phyloP scores from a whole-genome alignment of 2,113 vertebrate species.

The Sylvicapra grimmia region DNA sequence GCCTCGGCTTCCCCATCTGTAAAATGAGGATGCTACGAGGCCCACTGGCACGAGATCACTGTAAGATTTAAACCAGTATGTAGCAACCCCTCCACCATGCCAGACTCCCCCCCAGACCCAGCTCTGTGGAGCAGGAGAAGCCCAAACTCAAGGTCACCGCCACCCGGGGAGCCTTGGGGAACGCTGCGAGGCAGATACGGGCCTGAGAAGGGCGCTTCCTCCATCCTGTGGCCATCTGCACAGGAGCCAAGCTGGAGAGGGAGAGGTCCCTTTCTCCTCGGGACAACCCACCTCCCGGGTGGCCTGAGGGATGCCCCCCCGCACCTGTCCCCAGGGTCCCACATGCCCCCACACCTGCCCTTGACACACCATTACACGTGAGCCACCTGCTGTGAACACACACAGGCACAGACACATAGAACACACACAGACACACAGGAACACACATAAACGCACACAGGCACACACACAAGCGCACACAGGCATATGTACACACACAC shows the following conservation, averaged over 20 bases:
- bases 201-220: accelerated
- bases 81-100: accelerated
- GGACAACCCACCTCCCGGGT: not conserved
- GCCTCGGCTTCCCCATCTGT: not conserved
- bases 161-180: not conserved
- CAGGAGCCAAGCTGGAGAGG: not conserved
- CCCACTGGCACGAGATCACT: not conserved
- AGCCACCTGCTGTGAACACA: not conserved
- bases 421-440: not conserved
- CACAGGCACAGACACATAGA: not conserved
- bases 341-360: accelerated
- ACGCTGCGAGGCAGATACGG: accelerated
- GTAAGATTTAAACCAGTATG: not conserved
- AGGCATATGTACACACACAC: too few relatives aligned
- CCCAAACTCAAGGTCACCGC: not conserved
- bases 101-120: not conserved
- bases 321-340: accelerated
- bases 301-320: accelerated
- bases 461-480: too few relatives aligned
- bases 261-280: not conserved
- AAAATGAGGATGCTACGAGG: not conserved
- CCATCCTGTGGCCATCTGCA: not conserved
- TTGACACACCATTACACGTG: too few relatives aligned
- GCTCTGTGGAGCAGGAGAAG: not conserved
- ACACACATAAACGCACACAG: too few relatives aligned